Conservation (phyloP, 2,888 invertebrate genomes). For the Archips xylosteana region DNA sequence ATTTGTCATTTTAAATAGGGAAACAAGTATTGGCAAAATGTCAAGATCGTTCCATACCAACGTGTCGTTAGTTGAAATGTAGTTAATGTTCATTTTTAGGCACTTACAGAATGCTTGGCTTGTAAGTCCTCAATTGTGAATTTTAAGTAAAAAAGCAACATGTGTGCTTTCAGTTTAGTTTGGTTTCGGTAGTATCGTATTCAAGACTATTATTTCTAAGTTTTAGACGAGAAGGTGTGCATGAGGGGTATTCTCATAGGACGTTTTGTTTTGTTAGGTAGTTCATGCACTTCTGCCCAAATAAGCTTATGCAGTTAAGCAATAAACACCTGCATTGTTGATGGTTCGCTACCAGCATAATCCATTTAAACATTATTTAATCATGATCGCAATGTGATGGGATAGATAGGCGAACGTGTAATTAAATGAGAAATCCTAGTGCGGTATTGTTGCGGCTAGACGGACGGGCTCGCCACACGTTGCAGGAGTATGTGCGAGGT, state of each 20-base stretch:
- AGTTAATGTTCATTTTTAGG: background rate
- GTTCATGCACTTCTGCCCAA: background rate
- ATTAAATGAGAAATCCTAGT: conserved; percentile 60
- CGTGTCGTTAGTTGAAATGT: background rate
- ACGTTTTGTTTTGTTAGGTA: background rate
- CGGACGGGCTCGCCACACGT: conserved; percentile 19
- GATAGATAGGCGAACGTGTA: conserved; percentile 51
- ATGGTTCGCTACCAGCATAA: conserved; percentile 60
- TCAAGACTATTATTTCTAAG: too few relatives aligned
- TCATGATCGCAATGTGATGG: conserved; percentile 58
- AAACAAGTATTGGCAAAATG: conserved; percentile 1
- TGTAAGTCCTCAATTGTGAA: too few relatives aligned
- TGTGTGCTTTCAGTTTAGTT: too few relatives aligned
- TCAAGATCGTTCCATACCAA: background rate
- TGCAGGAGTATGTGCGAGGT: conserved; percentile 13
- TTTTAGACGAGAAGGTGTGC: too few relatives aligned
- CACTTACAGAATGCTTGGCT: background rate
- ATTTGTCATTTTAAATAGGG: conserved; percentile 10
- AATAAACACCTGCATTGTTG: conserved; percentile 55
- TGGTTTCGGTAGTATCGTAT: too few relatives aligned
- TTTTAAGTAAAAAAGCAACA: too few relatives aligned
- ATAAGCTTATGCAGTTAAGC: background rate
- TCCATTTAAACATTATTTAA: conserved; percentile 72
- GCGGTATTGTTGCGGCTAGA: conserved; percentile 49
- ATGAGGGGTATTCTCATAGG: too few relatives aligned